Percentiles rank a stretch among this genome's conserved stretches.
Conservation (phyloP, 1,140 invertebrate genomes). For the Vanessa atalanta region DNA sequence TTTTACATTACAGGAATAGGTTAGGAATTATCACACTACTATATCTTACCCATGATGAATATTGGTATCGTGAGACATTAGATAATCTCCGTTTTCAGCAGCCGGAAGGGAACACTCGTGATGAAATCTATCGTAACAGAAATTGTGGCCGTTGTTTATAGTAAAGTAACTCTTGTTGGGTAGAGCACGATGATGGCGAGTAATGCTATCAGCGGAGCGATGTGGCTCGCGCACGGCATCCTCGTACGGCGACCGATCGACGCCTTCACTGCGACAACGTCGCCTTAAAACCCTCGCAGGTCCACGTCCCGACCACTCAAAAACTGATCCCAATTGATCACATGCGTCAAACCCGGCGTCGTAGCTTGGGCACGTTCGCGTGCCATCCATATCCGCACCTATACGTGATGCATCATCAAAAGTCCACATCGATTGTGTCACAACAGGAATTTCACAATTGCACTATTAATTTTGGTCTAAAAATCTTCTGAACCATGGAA, state of each 20-base stretch:
- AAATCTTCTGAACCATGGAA: constrained; percentile 57
- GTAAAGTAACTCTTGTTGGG: constrained; percentile 71
- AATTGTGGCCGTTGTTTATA: constrained; percentile 57
- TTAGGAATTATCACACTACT: constrained; percentile 46
- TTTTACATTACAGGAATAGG: constrained; percentile 29
- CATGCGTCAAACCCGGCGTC: constrained; percentile 73
- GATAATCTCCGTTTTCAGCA: constrained; percentile 70
- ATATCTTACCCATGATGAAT: constrained; percentile 59
- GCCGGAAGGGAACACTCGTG: constrained; percentile 65
- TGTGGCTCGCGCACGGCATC: constrained; percentile 61
- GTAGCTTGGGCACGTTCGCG: constrained; percentile 70
- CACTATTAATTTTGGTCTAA: constrained; percentile 70
- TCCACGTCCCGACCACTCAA: constrained; percentile 66
- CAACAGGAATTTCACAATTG: constrained; percentile 64
- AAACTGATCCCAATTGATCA: constrained; percentile 67
- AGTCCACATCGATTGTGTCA: constrained; percentile 64
- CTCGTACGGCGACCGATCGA: constrained; percentile 73
- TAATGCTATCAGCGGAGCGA: constrained; percentile 53
- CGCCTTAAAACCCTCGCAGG: constrained; percentile 69
- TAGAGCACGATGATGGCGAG: constrained; percentile 52
- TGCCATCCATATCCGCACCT: constrained; percentile 75
- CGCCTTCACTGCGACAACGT: constrained; percentile 72
- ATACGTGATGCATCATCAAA: constrained; percentile 66
- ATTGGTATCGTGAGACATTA: constrained; percentile 68
- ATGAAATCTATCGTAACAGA: constrained; percentile 52